phyloP scores from a whole-genome alignment of 2,797 vertebrate species.

The Champsocephalus gunnari region DNA sequence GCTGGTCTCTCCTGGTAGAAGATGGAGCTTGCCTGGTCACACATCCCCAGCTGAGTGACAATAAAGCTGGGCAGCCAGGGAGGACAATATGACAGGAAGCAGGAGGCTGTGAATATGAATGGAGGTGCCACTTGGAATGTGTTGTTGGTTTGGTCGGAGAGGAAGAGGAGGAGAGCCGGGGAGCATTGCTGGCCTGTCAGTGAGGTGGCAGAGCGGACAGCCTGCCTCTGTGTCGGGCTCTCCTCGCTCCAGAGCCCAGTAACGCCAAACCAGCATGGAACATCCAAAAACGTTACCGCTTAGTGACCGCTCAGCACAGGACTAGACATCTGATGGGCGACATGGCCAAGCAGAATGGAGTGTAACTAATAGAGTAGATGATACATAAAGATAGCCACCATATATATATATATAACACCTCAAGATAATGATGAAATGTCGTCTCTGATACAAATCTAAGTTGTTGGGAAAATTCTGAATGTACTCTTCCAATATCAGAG shows the following conservation, averaged over 20 bases:
- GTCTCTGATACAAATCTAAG: neutral
- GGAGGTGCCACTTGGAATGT: constrained; percentile 38
- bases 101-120: constrained; percentile 76
- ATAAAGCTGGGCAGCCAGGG: constrained; percentile 62
- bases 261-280: constrained; percentile 53
- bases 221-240: constrained; percentile 40
- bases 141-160: constrained; percentile 30
- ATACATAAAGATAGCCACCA: constrained; percentile 28
- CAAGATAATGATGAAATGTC: neutral
- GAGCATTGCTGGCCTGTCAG: constrained; percentile 63
- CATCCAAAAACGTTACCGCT: constrained; percentile 46
- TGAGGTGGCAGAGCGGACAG: constrained; percentile 65
- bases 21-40: constrained; percentile 64
- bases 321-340: constrained; percentile 36
- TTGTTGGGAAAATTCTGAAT: no score
- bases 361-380: constrained; percentile 37
- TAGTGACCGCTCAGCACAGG: constrained; percentile 46
- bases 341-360: constrained; percentile 26
- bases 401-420: constrained; percentile 7
- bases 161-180: constrained; percentile 32
- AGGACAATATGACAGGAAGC: constrained; percentile 72
- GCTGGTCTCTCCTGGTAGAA: constrained; percentile 62
- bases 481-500: no score
- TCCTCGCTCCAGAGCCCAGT: constrained; percentile 48
- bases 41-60: constrained; percentile 71